Evolutionary conservation across 2,113 vertebrate species (phyloP), one percentile per base, ranked within the genome.

Genomic region (Platichthys flesus): DNA sequence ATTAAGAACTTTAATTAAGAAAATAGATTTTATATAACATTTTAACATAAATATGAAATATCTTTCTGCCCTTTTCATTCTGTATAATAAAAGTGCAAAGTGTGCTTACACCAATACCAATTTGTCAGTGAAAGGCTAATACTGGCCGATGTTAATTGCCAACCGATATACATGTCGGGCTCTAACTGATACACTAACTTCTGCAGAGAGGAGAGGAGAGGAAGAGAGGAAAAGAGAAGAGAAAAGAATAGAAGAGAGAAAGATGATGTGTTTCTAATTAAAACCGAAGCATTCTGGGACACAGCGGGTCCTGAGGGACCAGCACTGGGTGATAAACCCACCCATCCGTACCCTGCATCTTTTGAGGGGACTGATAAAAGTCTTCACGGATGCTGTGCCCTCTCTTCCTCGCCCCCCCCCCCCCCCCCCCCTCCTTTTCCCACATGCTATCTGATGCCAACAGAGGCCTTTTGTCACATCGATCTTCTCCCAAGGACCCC

Each of bases 201-300:
- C 47, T 18, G 18, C 47, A 12, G 67, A 45, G 59, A 61, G 66
- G 23, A 40, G 67, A 28, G 57, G 65, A 51, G 28, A 71, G 20
- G 70, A 55, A 24, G 24, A 31, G 28, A 31, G 28, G 28, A 31
- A 31, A 31, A 31, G 31, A 31, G 31, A 31, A 6, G 31, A 31
- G 6, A 31, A 7, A 31, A 31, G 31, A 21, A 67, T 58, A 51
- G 28, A 71, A 26, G 70, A 55, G 67, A 57, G 40, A 56, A 20
- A 65, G 21, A 47, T 66, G 51, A 60, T 57, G 73, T 79, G 52
- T 86, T 86, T 84, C 78, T 86, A 89, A 93, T 92, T 89, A 87
- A 93, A 89, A 88, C 76, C 58, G 72, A 78, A 42, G 78, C 74
- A 76, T 83, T 87, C 66, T 76, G 78, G 77, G 81, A 87, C 67